Evolutionary conservation across 2,888 invertebrate genomes (phyloP).

Genomic region (Drosophila prostipennis): DNA sequence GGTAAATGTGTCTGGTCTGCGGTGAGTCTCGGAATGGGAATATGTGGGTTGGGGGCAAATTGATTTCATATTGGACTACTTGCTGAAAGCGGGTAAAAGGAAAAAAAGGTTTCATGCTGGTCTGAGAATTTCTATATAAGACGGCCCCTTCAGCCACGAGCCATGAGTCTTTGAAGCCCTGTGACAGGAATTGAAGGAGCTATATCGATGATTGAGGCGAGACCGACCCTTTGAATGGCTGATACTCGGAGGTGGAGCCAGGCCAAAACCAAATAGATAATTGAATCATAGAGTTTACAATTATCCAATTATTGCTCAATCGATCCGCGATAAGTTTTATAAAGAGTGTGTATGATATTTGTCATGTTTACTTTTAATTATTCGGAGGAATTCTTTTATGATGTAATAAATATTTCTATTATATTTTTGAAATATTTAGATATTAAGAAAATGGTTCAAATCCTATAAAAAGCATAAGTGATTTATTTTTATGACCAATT

Average conservation of each 20-base stretch:
- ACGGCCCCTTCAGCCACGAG: conserved; percentile 11
- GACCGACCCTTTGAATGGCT: too few relatives aligned
- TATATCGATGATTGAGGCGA: not conserved
- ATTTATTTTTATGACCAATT: too few relatives aligned
- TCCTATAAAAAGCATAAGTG: too few relatives aligned
- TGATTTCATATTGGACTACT: conserved; percentile 58
- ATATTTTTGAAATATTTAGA: not conserved
- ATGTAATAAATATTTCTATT: too few relatives aligned
- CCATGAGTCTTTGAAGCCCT: not conserved
- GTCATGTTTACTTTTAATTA: not conserved
- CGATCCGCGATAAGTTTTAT: too few relatives aligned
- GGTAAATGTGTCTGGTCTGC: conserved; percentile 53
- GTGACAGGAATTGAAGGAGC: conserved; percentile 1
- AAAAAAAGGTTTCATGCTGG: not conserved
- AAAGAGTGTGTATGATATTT: not conserved
- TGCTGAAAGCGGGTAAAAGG: conserved; percentile 8
- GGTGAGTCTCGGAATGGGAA: conserved; percentile 33
- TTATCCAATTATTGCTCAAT: conserved; percentile 1
- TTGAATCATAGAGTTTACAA: not conserved
- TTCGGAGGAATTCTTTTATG: not conserved
- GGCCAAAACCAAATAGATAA: not conserved
- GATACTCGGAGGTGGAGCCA: not conserved
- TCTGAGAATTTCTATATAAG: conserved; percentile 7
- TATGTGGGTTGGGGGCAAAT: conserved; percentile 43
- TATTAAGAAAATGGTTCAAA: too few relatives aligned